Evolutionary conservation across 1,140 invertebrate species (phyloP).

Genomic region (Stenopsyche tienmushanensis): DNA sequence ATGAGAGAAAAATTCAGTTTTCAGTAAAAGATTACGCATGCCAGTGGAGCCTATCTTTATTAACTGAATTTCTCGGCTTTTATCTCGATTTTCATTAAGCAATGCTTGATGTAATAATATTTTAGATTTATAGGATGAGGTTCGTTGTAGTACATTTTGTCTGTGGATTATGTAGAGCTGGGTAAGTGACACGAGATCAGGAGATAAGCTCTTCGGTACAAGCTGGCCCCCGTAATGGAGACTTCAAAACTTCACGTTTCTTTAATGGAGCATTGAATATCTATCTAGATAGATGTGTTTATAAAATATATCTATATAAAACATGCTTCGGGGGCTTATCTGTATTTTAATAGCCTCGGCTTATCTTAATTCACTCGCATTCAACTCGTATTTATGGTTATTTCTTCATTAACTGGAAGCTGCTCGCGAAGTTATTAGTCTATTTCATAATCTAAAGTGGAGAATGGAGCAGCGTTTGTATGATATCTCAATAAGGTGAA

Average conservation of each 20-base stretch:
- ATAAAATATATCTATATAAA: constrained; percentile 11
- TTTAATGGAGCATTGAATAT: constrained; percentile 24
- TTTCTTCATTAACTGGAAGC: constrained; percentile 37
- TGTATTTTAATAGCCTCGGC: constrained; percentile 28
- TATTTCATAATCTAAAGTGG: constrained; percentile 27
- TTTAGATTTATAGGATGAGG: too few species aligned
- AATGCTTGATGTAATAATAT: too few species aligned
- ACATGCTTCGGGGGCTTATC: constrained; percentile 14
- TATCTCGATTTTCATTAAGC: too few species aligned
- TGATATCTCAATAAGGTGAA: constrained; percentile 14
- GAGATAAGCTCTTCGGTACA: constrained; percentile 16
- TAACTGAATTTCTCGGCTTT: too few species aligned
- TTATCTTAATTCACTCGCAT: constrained; percentile 34
- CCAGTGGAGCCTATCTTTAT: too few species aligned
- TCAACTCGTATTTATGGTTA: constrained; percentile 35
- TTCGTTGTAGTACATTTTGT: background rate
- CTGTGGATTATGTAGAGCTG: constrained; percentile 9
- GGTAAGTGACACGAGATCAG: constrained; percentile 24
- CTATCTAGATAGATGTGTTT: background rate
- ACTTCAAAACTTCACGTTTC: constrained; percentile 21
- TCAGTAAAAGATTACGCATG: too few species aligned
- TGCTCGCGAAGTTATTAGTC: constrained; percentile 26
- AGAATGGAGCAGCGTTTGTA: constrained; percentile 8
- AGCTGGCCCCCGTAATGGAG: background rate
- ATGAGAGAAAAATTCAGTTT: constrained; percentile 10